Percentiles rank a stretch among this genome's conserved stretches.
These are phyloP conservation scores for Lingula anatina DNA, from an alignment of 2,888 invertebrate genomes.

Conservation along the genomic window DNA sequence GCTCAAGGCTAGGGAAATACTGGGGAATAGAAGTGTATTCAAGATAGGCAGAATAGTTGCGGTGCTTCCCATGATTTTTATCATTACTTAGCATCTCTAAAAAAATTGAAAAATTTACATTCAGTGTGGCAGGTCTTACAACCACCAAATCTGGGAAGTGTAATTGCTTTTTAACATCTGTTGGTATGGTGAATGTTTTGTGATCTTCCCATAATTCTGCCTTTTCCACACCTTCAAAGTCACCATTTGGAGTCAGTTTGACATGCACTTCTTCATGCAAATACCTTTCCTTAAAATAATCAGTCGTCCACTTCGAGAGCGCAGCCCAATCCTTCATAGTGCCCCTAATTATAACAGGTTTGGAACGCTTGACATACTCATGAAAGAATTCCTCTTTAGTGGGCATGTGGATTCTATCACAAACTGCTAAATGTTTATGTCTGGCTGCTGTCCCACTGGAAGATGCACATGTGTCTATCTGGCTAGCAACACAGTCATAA, in stretches of 20 bases:
- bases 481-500: too few species aligned
- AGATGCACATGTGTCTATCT: too few species aligned
- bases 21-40: constrained; percentile 46
- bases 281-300: constrained; percentile 25
- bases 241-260: constrained; percentile 38
- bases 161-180: constrained; percentile 25
- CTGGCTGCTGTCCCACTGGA: too few species aligned
- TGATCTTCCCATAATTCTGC: constrained; percentile 34
- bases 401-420: constrained; percentile 23
- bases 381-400: constrained; percentile 29
- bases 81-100: constrained; percentile 30
- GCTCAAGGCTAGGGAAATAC: constrained; percentile 30
- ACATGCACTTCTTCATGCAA: constrained; percentile 33
- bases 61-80: constrained; percentile 12
- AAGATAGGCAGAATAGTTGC: constrained; percentile 42
- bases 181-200: constrained; percentile 32
- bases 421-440: too few species aligned
- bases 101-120: constrained; percentile 41
- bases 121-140: constrained; percentile 40
- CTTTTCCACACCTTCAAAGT: constrained; percentile 45
- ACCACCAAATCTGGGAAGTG: constrained; percentile 42
- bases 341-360: constrained; percentile 40
- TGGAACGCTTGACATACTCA: constrained; percentile 33
- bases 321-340: constrained; percentile 35
- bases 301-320: constrained; percentile 37